These are phyloP conservation scores for Mionectes olivaceus DNA, from an alignment of 2,797 vertebrate genomes.

Conservation along the genomic window DNA sequence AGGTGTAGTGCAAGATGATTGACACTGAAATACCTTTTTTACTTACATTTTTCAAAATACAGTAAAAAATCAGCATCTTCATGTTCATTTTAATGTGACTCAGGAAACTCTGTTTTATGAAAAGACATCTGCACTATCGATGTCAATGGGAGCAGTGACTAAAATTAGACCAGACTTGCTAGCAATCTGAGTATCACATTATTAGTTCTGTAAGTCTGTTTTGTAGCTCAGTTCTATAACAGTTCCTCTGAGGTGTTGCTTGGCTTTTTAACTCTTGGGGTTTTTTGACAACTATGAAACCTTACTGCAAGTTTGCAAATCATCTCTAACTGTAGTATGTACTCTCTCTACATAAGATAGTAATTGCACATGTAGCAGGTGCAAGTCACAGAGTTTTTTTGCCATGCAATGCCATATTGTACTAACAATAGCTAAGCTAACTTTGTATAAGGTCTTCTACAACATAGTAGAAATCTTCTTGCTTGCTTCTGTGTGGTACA, in stretches of 20 bases:
- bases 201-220: background rate
- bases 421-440: background rate
- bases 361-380: background rate
- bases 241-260: background rate
- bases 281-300: background rate
- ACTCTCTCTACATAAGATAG: background rate
- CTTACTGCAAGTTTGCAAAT: background rate
- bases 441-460: background rate
- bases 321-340: background rate
- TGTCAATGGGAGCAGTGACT: background rate
- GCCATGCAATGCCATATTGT: background rate
- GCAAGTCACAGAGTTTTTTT: background rate
- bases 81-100: background rate
- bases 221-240: background rate
- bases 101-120: background rate
- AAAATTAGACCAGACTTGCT: background rate
- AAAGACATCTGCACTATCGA: background rate
- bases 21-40: background rate
- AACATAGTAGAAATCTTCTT: background rate
- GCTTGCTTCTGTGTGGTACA: background rate
- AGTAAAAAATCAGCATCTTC: fast-evolving
- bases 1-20: background rate
- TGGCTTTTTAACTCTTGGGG: background rate
- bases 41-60: background rate
- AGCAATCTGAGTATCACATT: background rate